A percentile compares a stretch with the other conserved stretches of the same genome.
Evolutionary conservation across 2,888 invertebrate genomes (phyloP).

Genomic region (Spicauda simplicius): DNA sequence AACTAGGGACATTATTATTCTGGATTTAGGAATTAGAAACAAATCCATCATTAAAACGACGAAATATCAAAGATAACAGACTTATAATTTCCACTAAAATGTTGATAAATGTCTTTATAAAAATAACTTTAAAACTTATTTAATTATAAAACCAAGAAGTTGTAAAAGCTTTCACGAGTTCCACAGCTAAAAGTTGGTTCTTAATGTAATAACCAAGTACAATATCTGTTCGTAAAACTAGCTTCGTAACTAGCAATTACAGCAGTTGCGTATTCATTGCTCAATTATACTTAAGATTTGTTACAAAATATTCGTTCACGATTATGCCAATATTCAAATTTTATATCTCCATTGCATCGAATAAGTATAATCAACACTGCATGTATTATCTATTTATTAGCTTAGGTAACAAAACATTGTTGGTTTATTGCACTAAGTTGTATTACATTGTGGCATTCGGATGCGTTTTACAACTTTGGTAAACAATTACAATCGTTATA

Average conservation of each 20-base stretch:
- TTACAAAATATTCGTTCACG: conserved; percentile 3
- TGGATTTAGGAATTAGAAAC: no score
- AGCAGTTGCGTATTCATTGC: conserved; percentile 15
- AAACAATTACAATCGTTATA: no score
- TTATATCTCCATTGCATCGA: not conserved
- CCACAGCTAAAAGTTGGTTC: conserved; percentile 10
- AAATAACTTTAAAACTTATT: not conserved
- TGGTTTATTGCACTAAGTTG: no score
- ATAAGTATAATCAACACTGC: not conserved
- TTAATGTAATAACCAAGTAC: conserved; percentile 6
- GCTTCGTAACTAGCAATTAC: conserved; percentile 14
- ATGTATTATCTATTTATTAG: not conserved
- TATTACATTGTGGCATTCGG: no score
- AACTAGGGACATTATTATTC: no score
- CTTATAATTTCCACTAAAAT: no score
- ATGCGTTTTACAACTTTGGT: no score
- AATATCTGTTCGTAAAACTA: conserved; percentile 13
- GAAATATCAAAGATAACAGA: no score
- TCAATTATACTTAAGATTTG: conserved; percentile 9
- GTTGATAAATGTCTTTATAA: not conserved
- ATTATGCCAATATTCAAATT: not conserved
- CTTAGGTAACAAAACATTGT: not conserved
- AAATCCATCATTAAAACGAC: no score
- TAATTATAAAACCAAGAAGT: not conserved
- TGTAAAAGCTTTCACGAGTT: not conserved